Conservation (phyloP, 1,140 invertebrate species). For the Zelostemma sp. region DNA sequence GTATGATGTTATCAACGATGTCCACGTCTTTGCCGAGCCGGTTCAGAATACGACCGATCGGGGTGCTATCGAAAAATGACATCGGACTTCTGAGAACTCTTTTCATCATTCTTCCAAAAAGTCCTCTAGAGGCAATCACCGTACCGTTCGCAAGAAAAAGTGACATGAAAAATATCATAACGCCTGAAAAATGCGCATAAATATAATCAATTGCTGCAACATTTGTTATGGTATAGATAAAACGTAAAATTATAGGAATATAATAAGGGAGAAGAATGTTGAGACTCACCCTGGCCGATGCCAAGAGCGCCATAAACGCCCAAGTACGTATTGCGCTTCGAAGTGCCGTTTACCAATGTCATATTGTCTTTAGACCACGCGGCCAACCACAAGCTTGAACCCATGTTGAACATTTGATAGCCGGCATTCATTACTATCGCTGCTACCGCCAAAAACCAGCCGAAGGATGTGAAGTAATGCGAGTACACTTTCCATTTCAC, state of each 20-base stretch:
- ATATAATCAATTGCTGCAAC: too few relatives aligned
- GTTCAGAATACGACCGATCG: too few relatives aligned
- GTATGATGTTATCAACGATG: conserved; percentile 74
- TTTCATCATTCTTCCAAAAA: conserved; percentile 79
- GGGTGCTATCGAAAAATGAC: conserved; percentile 83
- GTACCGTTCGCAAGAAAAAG: conserved; percentile 74
- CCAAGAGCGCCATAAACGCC: conserved; percentile 94
- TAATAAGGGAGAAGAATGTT: conserved; percentile 92
- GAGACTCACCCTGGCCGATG: too few relatives aligned
- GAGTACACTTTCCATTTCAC: conserved; percentile 93
- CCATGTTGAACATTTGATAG: conserved; percentile 89
- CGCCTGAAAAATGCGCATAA: conserved; percentile 67
- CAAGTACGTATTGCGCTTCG: conserved; percentile 82
- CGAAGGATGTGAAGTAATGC: too few relatives aligned
- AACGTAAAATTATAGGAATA: too few relatives aligned
- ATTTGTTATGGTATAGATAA: too few relatives aligned
- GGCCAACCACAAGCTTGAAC: conserved; percentile 94
- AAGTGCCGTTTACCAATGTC: conserved; percentile 72
- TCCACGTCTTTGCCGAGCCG: too few relatives aligned
- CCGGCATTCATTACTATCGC: conserved; percentile 87
- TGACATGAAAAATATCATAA: conserved; percentile 70
- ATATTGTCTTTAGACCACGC: conserved; percentile 82
- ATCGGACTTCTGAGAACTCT: conserved; percentile 77
- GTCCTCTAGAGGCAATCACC: conserved; percentile 72
- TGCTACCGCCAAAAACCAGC: conserved; percentile 78